Evolutionary conservation across 2,797 vertebrate genomes (phyloP).

Genomic region (Phrynocephalus forsythii): DNA sequence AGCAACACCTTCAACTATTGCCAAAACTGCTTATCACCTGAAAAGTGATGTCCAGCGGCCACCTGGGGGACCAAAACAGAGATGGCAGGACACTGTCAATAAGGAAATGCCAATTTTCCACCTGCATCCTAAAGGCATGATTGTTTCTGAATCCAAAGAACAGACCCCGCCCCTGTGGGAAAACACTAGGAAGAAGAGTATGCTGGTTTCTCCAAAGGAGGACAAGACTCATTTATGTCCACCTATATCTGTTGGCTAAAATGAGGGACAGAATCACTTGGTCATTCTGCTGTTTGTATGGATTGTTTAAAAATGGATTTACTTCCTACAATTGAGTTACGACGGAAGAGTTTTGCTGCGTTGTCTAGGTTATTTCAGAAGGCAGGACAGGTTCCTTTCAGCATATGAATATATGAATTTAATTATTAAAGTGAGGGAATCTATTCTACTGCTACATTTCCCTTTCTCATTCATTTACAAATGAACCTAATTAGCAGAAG

Average conservation of each 20-base stretch:
- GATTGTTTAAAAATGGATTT: neutral
- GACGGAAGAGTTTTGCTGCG: neutral
- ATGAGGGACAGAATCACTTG: neutral
- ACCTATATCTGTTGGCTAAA: neutral
- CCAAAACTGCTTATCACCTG: too few species aligned
- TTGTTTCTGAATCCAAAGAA: too few species aligned
- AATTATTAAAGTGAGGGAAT: neutral
- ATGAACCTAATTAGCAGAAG: neutral
- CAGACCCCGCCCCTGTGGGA: too few species aligned
- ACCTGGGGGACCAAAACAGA: too few species aligned
- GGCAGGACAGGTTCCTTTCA: neutral
- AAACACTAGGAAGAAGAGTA: neutral
- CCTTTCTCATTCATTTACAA: neutral
- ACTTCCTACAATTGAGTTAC: neutral
- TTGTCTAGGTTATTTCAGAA: neutral
- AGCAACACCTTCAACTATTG: too few species aligned
- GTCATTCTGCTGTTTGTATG: neutral
- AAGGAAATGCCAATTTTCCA: too few species aligned
- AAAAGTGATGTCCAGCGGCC: too few species aligned
- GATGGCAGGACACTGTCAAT: too few species aligned
- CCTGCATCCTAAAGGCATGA: too few species aligned
- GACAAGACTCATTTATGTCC: neutral
- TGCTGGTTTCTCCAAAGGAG: neutral
- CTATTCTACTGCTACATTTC: neutral
- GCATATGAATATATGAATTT: neutral